phyloP scores from a whole-genome alignment of 2,888 invertebrate genomes.

The Ochropacha duplaris region DNA sequence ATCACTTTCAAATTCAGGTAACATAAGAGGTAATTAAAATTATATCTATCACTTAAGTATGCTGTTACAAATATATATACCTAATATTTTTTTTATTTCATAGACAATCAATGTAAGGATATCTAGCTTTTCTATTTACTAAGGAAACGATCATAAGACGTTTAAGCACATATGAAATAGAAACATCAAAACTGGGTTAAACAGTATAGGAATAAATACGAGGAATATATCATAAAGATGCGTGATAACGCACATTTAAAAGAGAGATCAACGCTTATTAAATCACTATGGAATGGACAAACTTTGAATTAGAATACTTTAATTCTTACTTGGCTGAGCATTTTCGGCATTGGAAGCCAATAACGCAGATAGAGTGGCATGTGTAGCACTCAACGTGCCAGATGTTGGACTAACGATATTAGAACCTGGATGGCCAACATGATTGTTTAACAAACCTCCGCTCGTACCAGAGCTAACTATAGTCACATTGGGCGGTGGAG shows the following conservation, averaged over 20 bases:
- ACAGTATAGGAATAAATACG: background rate
- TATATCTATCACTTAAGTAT: constrained; percentile 4
- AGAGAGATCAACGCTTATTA: constrained; percentile 16
- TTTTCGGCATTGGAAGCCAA: constrained; percentile 55
- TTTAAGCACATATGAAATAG: background rate
- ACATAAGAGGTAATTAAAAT: constrained; percentile 50
- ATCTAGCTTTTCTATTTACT: background rate
- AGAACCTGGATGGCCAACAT: constrained; percentile 44
- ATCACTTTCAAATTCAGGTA: constrained; percentile 32
- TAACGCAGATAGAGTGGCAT: constrained; percentile 75
- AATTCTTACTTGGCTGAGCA: constrained; percentile 29
- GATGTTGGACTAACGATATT: constrained; percentile 62
- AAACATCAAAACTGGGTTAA: background rate
- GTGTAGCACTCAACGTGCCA: constrained; percentile 75
- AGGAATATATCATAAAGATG: background rate
- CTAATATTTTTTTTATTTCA: background rate
- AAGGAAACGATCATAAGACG: background rate
- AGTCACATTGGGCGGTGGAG: constrained; percentile 75
- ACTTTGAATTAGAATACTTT: constrained; percentile 16
- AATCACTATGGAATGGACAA: constrained; percentile 20
- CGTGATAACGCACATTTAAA: background rate
- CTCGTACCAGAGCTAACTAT: constrained; percentile 74
- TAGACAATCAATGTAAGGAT: background rate
- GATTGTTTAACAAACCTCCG: constrained; percentile 52
- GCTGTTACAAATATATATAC: background rate